Evolutionary conservation across 2,113 vertebrate species (phyloP).

Genomic region (Taurulus bubalis): DNA sequence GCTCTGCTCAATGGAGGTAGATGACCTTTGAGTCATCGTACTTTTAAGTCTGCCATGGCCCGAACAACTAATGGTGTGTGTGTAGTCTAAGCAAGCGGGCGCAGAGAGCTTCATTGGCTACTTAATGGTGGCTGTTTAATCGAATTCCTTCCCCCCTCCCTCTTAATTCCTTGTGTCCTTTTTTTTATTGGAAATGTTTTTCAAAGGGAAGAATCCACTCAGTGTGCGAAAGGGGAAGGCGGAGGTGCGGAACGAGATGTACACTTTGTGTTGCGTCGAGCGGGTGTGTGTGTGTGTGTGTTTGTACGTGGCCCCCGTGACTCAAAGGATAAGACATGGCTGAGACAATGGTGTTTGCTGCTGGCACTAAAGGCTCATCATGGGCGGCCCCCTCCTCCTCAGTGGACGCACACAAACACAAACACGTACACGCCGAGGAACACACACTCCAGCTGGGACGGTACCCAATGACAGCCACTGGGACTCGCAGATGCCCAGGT

Average conservation of each 20-base stretch:
- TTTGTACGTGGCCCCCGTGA: constrained; percentile 33
- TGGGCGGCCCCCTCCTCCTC: constrained; percentile 45
- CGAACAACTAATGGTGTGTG: constrained; percentile 71
- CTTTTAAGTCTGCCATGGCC: constrained; percentile 60
- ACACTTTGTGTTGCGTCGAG: constrained; percentile 14
- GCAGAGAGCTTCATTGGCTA: constrained; percentile 66
- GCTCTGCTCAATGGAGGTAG: constrained; percentile 66
- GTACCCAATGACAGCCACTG: constrained; percentile 76
- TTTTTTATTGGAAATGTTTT: constrained; percentile 52
- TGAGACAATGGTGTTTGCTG: constrained; percentile 77
- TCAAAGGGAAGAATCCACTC: constrained; percentile 43
- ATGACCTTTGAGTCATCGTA: constrained; percentile 67
- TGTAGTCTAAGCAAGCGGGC: constrained; percentile 54
- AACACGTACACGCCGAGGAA: constrained; percentile 29
- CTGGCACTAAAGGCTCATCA: constrained; percentile 76
- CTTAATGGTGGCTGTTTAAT: constrained; percentile 75
- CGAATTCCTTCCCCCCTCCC: constrained; percentile 8
- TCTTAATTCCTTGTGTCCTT: constrained; percentile 52
- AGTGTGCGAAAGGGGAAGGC: constrained; percentile 23
- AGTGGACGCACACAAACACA: constrained; percentile 45
- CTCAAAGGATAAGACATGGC: constrained; percentile 66
- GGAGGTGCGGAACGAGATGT: constrained; percentile 59
- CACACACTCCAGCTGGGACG: constrained; percentile 77
- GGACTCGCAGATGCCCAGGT: constrained; percentile 81
- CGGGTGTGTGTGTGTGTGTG: constrained; percentile 15